Evolutionary conservation across 2,888 invertebrate species (phyloP).

Genomic region (Caradrina kadenii): DNA sequence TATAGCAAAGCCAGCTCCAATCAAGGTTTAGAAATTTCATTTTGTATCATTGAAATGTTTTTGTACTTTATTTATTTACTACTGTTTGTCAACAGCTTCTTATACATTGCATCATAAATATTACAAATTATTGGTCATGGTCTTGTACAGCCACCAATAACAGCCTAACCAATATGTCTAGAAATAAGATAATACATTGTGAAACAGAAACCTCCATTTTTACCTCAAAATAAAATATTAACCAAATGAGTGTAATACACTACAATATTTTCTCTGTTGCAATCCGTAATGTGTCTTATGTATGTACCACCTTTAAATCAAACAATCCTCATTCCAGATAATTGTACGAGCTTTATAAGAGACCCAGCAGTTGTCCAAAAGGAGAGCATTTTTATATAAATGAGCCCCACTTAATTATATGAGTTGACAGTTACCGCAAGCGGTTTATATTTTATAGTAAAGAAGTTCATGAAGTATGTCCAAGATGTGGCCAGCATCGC

Average conservation of each 20-base stretch:
- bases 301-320: background rate
- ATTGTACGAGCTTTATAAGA: constrained; percentile 40
- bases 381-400: constrained; percentile 72
- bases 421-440: constrained; percentile 59
- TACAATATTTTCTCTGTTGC: background rate
- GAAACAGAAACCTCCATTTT: background rate
- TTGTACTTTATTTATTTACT: no score
- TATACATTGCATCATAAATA: no score
- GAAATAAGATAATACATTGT: no score
- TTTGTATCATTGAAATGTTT: background rate
- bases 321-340: constrained; percentile 69
- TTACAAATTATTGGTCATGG: no score
- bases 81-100: no score
- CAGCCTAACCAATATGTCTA: no score
- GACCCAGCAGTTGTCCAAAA: constrained; percentile 70
- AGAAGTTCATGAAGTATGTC: constrained; percentile 46
- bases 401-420: constrained; percentile 69
- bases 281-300: no score
- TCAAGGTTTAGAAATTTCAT: background rate
- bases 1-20: background rate
- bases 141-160: no score
- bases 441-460: constrained; percentile 40
- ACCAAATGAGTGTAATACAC: background rate
- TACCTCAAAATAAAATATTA: no score
- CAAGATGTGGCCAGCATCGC: constrained; percentile 90